Percentiles rank a stretch among this genome's conserved stretches.
phyloP scores from a whole-genome alignment of 2,797 vertebrate species.

The Iguana delicatissima region DNA sequence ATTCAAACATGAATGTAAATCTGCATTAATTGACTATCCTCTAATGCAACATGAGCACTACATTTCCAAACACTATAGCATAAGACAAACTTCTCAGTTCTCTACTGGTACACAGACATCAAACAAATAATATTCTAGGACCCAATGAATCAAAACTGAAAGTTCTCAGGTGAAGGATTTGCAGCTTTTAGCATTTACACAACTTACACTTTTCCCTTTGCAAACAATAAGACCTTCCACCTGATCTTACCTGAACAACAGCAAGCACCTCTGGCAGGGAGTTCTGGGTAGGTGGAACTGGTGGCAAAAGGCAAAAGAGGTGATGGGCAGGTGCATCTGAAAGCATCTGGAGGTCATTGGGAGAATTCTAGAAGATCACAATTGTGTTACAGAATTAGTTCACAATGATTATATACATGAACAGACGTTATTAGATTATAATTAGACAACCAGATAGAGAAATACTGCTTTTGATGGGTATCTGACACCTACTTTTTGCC shows the following conservation, averaged over 20 bases:
- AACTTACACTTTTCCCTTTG: neutral
- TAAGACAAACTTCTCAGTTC: neutral
- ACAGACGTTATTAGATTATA: neutral
- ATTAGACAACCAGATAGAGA: neutral
- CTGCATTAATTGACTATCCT: neutral
- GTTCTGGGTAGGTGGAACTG: constrained; percentile 95
- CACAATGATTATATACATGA: neutral
- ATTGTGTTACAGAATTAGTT: neutral
- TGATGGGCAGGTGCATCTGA: constrained; percentile 98
- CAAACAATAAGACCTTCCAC: neutral
- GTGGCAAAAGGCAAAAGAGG: constrained; percentile 96
- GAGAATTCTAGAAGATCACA: constrained; percentile 88
- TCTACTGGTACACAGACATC: neutral
- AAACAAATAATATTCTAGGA: neutral
- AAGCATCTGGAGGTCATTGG: constrained; percentile 97
- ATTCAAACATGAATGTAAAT: neutral
- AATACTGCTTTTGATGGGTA: neutral
- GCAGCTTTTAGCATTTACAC: neutral
- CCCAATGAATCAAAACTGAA: neutral
- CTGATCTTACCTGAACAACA: constrained; percentile 90
- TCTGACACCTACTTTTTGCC: neutral
- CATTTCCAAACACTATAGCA: neutral
- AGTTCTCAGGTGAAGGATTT: neutral
- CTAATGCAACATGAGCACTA: neutral
- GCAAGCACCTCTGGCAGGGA: constrained; percentile 95